Evolutionary conservation across 2,797 vertebrate genomes (phyloP).

Genomic region (Sylvilagus floridanus): DNA sequence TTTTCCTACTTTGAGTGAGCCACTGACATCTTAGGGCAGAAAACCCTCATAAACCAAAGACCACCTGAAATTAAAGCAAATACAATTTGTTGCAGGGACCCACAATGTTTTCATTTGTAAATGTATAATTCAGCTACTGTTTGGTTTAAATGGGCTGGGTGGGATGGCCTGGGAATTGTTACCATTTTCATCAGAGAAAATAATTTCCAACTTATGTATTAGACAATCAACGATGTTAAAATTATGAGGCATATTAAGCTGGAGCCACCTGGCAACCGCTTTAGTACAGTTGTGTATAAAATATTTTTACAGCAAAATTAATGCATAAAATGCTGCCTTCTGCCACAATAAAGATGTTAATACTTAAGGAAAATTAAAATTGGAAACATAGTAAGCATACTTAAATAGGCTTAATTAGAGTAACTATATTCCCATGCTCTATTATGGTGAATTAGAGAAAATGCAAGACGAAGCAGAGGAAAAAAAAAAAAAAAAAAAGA

Average conservation of each 20-base stretch:
- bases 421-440: background rate
- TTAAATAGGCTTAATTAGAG: constrained; percentile 17
- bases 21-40: background rate
- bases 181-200: too few relatives aligned
- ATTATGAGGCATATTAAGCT: too few relatives aligned
- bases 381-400: background rate
- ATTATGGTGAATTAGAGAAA: background rate
- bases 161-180: too few relatives aligned
- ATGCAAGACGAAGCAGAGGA: background rate
- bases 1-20: background rate
- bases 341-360: too few relatives aligned
- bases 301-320: too few relatives aligned
- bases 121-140: too few relatives aligned
- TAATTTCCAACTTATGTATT: too few relatives aligned
- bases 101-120: background rate
- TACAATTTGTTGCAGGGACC: background rate
- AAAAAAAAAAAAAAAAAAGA: background rate
- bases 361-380: background rate
- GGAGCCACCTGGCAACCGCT: too few relatives aligned
- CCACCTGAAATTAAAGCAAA: constrained; percentile 4
- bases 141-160: too few relatives aligned
- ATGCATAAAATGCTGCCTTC: too few relatives aligned
- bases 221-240: too few relatives aligned
- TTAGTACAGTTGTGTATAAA: too few relatives aligned
- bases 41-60: background rate